These are phyloP conservation scores for Tauraco erythrolophus DNA, from an alignment of 2,113 vertebrate species.

Conservation along the genomic window DNA sequence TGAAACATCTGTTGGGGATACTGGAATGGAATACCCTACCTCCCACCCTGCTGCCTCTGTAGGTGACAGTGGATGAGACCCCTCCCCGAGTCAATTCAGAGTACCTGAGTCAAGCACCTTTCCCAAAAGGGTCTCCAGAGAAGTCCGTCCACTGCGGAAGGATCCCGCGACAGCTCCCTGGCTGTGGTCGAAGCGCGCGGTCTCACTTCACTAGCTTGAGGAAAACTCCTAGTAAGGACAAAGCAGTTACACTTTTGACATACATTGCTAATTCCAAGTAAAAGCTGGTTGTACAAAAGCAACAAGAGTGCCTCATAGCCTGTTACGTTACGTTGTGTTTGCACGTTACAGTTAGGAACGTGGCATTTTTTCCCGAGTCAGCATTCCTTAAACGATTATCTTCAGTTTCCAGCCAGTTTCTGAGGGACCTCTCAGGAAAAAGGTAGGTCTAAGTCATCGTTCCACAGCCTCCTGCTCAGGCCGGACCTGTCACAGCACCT, in stretches of 20 bases:
- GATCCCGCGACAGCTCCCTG: background rate
- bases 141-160: fast-evolving
- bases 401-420: background rate
- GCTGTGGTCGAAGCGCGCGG: fast-evolving
- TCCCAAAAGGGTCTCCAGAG: background rate
- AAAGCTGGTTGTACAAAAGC: background rate
- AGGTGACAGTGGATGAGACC: background rate
- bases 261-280: fast-evolving
- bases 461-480: background rate
- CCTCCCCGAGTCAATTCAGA: background rate
- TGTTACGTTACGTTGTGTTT: fast-evolving
- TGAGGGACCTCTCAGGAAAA: background rate
- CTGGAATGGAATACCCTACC: background rate
- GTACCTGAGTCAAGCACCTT: background rate
- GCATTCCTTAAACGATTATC: background rate
- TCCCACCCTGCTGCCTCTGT: background rate
- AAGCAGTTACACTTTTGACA: background rate
- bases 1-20: background rate
- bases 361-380: background rate
- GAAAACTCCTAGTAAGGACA: background rate
- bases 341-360: background rate
- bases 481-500: background rate
- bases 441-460: fast-evolving
- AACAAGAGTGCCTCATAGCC: fast-evolving
- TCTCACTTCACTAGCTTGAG: background rate